phyloP scores from a whole-genome alignment of 2,888 invertebrate species.

The Mycalesis mineus region DNA sequence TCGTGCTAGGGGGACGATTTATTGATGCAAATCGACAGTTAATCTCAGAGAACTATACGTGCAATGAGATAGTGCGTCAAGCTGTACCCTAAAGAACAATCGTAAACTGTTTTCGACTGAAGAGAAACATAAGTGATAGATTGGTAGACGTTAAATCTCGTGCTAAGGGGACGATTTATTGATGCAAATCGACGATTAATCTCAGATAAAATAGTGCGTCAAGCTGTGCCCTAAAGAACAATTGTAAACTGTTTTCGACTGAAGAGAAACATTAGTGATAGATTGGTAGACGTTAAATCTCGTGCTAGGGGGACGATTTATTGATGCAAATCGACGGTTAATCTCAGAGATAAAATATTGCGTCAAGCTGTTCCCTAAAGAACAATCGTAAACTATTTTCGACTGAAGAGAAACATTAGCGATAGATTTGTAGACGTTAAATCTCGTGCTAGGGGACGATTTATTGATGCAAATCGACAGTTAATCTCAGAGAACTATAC shows the following conservation, averaged over 20 bases:
- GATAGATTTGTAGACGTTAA: too few species aligned
- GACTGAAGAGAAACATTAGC: too few species aligned
- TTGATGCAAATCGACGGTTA: background rate
- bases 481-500: background rate
- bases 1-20: background rate
- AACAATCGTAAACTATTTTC: too few species aligned
- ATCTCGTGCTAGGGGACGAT: background rate
- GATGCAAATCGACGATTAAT: background rate
- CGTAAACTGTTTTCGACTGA: background rate
- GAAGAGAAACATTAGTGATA: too few species aligned
- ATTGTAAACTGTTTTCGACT: too few species aligned
- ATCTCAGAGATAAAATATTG: constrained; percentile 19
- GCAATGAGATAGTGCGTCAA: constrained; percentile 22
- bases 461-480: background rate
- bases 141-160: background rate
- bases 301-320: background rate
- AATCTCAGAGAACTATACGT: background rate
- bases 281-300: too few species aligned
- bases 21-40: background rate
- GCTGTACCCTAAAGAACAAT: constrained; percentile 20
- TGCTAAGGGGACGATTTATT: background rate
- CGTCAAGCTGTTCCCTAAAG: constrained; percentile 20
- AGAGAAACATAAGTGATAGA: too few species aligned
- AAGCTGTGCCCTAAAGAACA: constrained; percentile 20
- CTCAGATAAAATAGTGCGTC: constrained; percentile 22